Base-by-base conservation (phyloP, 1,140 invertebrate genomes). In the Drosophila quadrilineata region DNA sequence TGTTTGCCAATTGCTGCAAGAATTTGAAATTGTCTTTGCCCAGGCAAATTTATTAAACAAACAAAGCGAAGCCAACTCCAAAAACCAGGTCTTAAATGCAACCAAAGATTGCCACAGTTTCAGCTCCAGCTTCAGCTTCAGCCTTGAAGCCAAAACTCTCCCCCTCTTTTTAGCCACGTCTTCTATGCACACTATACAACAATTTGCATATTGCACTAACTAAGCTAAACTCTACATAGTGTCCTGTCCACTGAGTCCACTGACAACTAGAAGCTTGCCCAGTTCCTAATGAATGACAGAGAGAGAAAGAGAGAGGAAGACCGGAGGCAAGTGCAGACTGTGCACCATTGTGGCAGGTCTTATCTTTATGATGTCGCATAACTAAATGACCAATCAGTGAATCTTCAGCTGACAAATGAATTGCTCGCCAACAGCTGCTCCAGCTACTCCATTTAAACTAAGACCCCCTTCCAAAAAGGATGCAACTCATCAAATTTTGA, bases 1-100 rank as follows among this genome's bases (percentile, higher is more conserved):
- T 82, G 73, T 84, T 84, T 84, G 77, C 77, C 77, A 82, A 82
- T 85, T 85, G 77, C 77, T 84, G 67, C 69, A 82, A 82, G 79
- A 82, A 82, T 82, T 82, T 85, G 75, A 82, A 82, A 82, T 82
- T 82, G 77, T 82, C 77, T 85, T 85, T 84, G 65, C 64, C 62
- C 16, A 60, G 53, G 66, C 75, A 84, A 82, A 82, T 82, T 82
- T 82, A 84, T 85, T 82, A 82, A 82, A 85, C 79, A 82, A 82
- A 82, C 77, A 82, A 65, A 58, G 54, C 43, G 52, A 57, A 59
- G 54, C 43, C 56, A 57, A 59, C 59, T 22, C 67, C 53, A 71
- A 43, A 64, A 57, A 17, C 29, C 21, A 62, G 56, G 50, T 48
- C 63, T 58, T 46, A 66, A 54, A 33, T 19, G 12, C n/a, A 56